Percentiles rank a stretch among this genome's conserved stretches.
Conservation (phyloP, 2,888 invertebrate species). For the Lymantria dispar region DNA sequence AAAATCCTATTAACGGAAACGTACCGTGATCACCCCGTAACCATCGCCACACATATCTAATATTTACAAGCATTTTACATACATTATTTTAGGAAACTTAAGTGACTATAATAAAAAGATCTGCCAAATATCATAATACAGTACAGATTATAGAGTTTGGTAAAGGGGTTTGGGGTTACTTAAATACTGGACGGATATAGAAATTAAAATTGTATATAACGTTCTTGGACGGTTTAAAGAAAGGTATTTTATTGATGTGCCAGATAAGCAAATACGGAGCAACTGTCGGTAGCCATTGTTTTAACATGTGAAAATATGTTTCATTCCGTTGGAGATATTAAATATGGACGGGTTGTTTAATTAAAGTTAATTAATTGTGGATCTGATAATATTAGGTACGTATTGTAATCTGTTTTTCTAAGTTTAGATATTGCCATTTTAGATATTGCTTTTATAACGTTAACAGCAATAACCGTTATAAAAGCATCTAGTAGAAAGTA, state of each 20-base stretch:
- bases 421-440: no score
- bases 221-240: constrained; percentile 59
- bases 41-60: constrained; percentile 71
- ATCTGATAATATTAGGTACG: no score
- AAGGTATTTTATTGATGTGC: constrained; percentile 70
- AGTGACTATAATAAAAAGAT: constrained; percentile 26
- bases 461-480: no score
- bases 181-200: constrained; percentile 43
- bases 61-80: constrained; percentile 50
- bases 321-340: constrained; percentile 57
- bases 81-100: constrained; percentile 40
- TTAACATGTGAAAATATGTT: constrained; percentile 72
- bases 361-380: constrained; percentile 62
- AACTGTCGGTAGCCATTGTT: constrained; percentile 77
- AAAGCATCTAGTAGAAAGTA: no score
- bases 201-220: constrained; percentile 72
- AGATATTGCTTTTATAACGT: no score
- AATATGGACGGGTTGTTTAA: constrained; percentile 61
- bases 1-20: constrained; percentile 62
- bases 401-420: no score
- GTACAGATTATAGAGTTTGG: neutral
- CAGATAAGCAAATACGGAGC: constrained; percentile 63
- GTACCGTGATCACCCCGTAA: constrained; percentile 60
- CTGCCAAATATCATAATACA: constrained; percentile 3
- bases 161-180: constrained; percentile 25